phyloP scores from a whole-genome alignment of 1,140 invertebrate species.

The Micrasema longulum region DNA sequence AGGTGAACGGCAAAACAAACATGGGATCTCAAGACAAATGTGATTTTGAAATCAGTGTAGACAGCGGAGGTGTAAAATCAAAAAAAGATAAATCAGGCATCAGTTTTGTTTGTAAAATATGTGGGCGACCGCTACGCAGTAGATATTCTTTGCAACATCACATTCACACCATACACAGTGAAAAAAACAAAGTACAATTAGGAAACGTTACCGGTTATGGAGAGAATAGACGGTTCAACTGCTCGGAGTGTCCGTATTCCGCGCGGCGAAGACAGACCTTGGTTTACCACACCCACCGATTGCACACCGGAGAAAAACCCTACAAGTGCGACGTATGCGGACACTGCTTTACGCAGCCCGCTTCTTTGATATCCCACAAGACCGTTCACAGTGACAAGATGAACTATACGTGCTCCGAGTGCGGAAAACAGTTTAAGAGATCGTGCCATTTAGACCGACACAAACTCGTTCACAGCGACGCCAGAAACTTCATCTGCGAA shows the following conservation, averaged over 20 bases:
- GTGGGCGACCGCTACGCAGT: conserved; percentile 30
- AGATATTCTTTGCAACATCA: conserved; percentile 42
- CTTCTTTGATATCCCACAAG: conserved; percentile 63
- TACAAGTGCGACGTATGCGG: conserved; percentile 65
- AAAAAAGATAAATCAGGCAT: not conserved
- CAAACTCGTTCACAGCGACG: conserved; percentile 61
- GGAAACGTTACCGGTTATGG: conserved; percentile 56
- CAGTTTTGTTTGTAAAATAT: conserved; percentile 36
- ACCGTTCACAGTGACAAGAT: conserved; percentile 64
- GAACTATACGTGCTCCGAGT: conserved; percentile 71
- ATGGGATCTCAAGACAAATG: not conserved
- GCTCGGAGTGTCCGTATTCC: conserved; percentile 61
- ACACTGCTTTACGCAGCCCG: conserved; percentile 70
- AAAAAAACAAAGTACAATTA: conserved; percentile 52
- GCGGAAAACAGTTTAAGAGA: conserved; percentile 73
- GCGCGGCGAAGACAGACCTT: conserved; percentile 64
- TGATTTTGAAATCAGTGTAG: not conserved
- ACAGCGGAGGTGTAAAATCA: not conserved
- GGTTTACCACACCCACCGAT: conserved; percentile 62
- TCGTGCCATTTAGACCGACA: conserved; percentile 62
- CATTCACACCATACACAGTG: conserved; percentile 47
- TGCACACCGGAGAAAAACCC: conserved; percentile 69
- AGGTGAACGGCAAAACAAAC: not conserved
- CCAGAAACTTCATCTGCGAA: conserved; percentile 58
- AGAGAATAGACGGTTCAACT: conserved; percentile 59